phyloP scores from a whole-genome alignment of 2,888 invertebrate genomes.

The Chymomyza caudatula region DNA sequence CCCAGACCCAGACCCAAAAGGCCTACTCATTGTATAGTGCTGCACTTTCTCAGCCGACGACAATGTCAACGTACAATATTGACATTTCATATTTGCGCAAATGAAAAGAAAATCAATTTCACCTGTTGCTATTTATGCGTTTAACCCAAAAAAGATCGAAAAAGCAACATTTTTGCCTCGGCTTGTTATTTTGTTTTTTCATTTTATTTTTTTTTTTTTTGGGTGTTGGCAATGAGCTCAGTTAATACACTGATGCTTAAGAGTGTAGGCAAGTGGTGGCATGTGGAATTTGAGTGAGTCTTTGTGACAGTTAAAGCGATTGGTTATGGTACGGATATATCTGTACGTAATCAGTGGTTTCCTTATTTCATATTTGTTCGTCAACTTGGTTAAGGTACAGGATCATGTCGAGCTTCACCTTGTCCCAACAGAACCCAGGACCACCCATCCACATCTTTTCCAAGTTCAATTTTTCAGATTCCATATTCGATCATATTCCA shows the following conservation, averaged over 20 bases:
- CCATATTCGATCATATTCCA: no score
- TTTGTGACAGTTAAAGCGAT: neutral
- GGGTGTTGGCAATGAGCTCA: neutral
- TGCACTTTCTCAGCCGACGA: conserved; percentile 64
- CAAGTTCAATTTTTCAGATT: no score
- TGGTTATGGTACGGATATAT: no score
- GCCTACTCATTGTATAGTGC: neutral
- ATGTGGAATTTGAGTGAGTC: neutral
- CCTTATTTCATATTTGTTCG: no score
- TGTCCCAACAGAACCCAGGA: no score
- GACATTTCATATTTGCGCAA: conserved; percentile 77
- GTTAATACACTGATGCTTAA: neutral
- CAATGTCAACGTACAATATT: conserved; percentile 68
- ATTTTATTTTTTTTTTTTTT: neutral
- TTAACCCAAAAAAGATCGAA: conserved; percentile 67
- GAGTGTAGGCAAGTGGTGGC: no score
- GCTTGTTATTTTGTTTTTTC: conserved; percentile 27
- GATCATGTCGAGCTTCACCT: no score
- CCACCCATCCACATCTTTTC: no score
- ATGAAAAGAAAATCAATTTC: conserved; percentile 78
- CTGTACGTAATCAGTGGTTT: no score
- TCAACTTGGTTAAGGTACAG: no score
- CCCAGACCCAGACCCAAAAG: conserved; percentile 14
- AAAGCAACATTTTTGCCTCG: conserved; percentile 17
- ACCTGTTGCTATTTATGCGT: conserved; percentile 75